Evolutionary conservation across 1,140 invertebrate species (phyloP), one percentile per base, ranked within the genome.

Genomic region (Cherax quadricarinatus): DNA sequence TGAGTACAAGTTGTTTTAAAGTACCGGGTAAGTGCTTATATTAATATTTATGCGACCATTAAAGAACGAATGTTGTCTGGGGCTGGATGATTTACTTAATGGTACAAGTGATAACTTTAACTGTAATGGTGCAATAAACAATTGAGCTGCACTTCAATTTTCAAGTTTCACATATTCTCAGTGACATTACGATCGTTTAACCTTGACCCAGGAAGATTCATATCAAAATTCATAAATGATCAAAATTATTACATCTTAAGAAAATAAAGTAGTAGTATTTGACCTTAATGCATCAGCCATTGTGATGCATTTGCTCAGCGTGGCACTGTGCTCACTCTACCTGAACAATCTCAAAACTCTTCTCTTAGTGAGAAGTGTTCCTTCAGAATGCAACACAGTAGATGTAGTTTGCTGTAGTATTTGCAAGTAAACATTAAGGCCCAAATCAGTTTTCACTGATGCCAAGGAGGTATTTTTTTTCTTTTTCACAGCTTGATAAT

Each of bases 401-500:
- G 90, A 82, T 91, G 90, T 91, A 91, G 90, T 91, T 91, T 91
- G 90, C 83, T 91, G 90, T 91, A 91, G 90, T 91, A 86, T 91
- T 86, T 86, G 85, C 84, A 86, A 91, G 90, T 91, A 91, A 91
- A 79, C 83, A 86, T 91, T 91, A 91, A 91, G 90, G 90, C 85
- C 90, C 79, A 86, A 89, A 93, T 93, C 87, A 89, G 86, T 93
- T 93, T 89, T 93, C 91, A 91, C 91, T 92, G 88, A 88, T 91
- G 66, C 86, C 89, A 92, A 92, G 92, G 82, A 92, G 93, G 92
- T 90, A 88, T 92, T 90, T 92, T 18, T 18, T 92, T 93, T 93
- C 93, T 93, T 92, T 96, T 96, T 96, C 97, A 97, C 97, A 98
- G 99, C 98, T 99, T 97, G 98, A 99, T 98, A 98, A 99, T 97